Percentiles rank a stretch among this genome's conserved stretches.
phyloP scores from a whole-genome alignment of 2,888 invertebrate species.

The Perizoma flavofasciatum region DNA sequence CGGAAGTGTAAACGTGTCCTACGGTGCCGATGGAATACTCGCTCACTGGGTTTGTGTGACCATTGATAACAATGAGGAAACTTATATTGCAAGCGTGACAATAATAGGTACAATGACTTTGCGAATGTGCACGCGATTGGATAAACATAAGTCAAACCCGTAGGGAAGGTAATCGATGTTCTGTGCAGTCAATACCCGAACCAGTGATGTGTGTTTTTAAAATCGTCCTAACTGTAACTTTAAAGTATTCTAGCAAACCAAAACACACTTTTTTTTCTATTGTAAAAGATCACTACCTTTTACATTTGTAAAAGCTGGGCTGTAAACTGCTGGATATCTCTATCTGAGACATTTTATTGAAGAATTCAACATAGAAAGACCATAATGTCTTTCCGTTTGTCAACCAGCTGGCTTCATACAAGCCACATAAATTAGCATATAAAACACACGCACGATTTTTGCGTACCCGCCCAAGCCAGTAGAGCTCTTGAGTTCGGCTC shows the following conservation, averaged over 20 bases:
- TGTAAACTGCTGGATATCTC: not conserved
- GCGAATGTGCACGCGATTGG: too few relatives aligned
- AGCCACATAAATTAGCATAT: constrained; percentile 23
- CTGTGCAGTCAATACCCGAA: too few relatives aligned
- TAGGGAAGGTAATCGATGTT: too few relatives aligned
- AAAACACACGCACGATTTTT: constrained; percentile 19
- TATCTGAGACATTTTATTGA: not conserved
- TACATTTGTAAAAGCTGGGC: too few relatives aligned
- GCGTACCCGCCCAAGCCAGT: constrained; percentile 6
- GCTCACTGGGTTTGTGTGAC: constrained; percentile 15
- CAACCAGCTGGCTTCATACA: constrained; percentile 16
- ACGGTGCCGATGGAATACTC: constrained; percentile 36
- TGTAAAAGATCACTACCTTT: too few relatives aligned
- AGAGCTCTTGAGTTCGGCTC: constrained; percentile 2
- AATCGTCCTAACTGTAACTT: too few relatives aligned
- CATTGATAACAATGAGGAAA: constrained; percentile 1
- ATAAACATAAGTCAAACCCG: too few relatives aligned
- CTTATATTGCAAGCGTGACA: not conserved
- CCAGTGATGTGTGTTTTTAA: too few relatives aligned
- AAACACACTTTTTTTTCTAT: too few relatives aligned
- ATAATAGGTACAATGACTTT: not conserved
- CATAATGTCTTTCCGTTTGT: constrained; percentile 18
- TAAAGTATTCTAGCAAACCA: too few relatives aligned
- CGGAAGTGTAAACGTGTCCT: constrained; percentile 67
- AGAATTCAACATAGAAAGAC: constrained; percentile 3